A percentile compares a stretch with the other conserved stretches of the same genome.
Conservation (phyloP, 2,113 vertebrate genomes). For the Nansenia antarctica region DNA sequence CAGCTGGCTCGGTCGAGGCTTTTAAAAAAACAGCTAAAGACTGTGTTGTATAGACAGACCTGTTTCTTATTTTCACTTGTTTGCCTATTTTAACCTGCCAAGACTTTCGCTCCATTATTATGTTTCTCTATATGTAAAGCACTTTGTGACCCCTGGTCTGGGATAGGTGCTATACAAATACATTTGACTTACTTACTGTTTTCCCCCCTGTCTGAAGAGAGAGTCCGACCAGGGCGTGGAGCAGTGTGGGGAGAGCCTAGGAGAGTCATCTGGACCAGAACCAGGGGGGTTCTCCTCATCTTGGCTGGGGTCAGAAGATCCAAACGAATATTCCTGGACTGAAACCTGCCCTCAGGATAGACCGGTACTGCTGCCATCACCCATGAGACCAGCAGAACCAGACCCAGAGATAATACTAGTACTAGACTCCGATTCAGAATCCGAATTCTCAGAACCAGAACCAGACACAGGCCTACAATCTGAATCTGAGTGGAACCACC, state of each 20-base stretch:
- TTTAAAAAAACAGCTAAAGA: too few species aligned
- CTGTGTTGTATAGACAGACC: too few species aligned
- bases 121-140: too few species aligned
- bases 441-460: slow-evolving; percentile 39
- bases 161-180: too few species aligned
- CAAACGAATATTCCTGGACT: slow-evolving; percentile 27
- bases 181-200: too few species aligned
- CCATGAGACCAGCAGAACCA: slow-evolving; percentile 6
- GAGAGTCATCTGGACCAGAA: slow-evolving; percentile 3
- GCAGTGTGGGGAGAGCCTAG: slow-evolving; percentile 17
- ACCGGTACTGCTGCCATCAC: slow-evolving; percentile 14
- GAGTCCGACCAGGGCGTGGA: slow-evolving; percentile 10
- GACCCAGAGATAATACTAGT: slow-evolving; percentile 51
- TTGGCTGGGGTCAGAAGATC: slow-evolving; percentile 9
- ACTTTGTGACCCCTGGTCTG: too few species aligned
- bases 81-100: too few species aligned
- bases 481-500: slow-evolving; percentile 20
- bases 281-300: neutral
- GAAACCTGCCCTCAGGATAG: slow-evolving; percentile 26
- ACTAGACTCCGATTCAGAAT: slow-evolving; percentile 55
- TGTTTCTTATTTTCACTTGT: too few species aligned
- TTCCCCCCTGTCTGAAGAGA: slow-evolving; percentile 36
- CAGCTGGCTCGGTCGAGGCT: too few species aligned
- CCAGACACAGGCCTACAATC: slow-evolving; percentile 47
- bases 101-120: too few species aligned